A percentile compares a stretch with the other conserved stretches of the same genome.
phyloP scores from a whole-genome alignment of 2,888 invertebrate genomes.

The Drosophila meridionalis region DNA sequence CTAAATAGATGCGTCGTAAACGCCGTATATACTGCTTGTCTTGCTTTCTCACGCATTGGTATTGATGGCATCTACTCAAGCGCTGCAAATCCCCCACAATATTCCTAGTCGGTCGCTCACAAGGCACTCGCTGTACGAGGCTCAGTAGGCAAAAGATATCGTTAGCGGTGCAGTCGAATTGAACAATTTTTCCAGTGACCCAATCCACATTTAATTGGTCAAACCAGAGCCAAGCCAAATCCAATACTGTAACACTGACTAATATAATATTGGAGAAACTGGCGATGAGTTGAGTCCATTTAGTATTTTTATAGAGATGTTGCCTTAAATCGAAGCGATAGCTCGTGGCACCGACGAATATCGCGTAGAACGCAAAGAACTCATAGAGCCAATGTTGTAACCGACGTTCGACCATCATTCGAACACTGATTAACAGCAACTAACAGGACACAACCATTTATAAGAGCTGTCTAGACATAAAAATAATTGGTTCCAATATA shows the following conservation, averaged over 20 bases:
- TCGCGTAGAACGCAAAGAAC: slow-evolving; percentile 31
- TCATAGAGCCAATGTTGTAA: slow-evolving; percentile 24
- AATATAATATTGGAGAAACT: slow-evolving; percentile 24
- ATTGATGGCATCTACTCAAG: slow-evolving; percentile 18
- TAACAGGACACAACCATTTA: neutral
- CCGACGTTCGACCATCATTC: slow-evolving; percentile 13
- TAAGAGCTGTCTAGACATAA: neutral
- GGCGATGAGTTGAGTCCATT: slow-evolving; percentile 35
- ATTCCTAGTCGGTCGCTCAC: slow-evolving; percentile 18
- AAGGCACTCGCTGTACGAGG: slow-evolving; percentile 26
- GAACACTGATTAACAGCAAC: neutral
- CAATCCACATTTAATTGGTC: neutral
- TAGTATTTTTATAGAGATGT: slow-evolving; percentile 12
- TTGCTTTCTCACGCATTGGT: neutral
- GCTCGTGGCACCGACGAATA: slow-evolving; percentile 42
- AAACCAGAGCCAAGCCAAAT: slow-evolving; percentile 3
- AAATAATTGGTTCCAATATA: slow-evolving; percentile 11
- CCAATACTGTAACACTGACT: accelerated
- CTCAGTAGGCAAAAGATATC: slow-evolving; percentile 29
- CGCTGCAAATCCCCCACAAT: slow-evolving; percentile 12
- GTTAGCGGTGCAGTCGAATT: slow-evolving; percentile 15
- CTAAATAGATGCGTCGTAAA: slow-evolving; percentile 25
- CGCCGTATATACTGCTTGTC: neutral
- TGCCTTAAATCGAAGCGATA: slow-evolving; percentile 44
- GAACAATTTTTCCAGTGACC: neutral